Percentiles rank a stretch among this genome's conserved stretches.
Conservation (phyloP, 2,113 vertebrate genomes). For the Nyctereutes procyonoides region DNA sequence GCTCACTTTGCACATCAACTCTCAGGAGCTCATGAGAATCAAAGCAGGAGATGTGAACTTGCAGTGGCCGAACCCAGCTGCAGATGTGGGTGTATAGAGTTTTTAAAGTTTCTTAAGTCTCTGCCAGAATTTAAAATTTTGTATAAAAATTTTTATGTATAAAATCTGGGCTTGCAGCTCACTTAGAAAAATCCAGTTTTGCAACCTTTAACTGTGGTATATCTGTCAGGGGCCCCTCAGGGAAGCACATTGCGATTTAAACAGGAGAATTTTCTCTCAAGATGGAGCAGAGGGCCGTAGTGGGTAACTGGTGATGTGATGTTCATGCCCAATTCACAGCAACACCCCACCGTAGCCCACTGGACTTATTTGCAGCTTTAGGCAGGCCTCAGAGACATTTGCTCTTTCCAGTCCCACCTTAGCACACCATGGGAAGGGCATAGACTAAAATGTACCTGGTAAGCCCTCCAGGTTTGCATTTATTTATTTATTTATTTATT, state of each 20-base stretch:
- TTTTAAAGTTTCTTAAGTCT: neutral
- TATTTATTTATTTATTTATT: no score
- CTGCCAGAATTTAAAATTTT: neutral
- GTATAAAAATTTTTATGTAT: neutral
- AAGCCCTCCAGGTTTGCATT: neutral
- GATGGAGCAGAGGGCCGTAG: no score
- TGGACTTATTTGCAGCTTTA: neutral
- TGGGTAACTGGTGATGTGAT: fast-evolving
- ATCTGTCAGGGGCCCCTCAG: neutral
- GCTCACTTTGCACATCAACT: neutral
- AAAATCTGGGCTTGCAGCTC: neutral
- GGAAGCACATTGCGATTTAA: neutral
- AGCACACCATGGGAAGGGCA: neutral
- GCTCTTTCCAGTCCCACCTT: neutral
- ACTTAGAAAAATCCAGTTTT: neutral
- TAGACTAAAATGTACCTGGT: no score
- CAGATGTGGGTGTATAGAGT: no score
- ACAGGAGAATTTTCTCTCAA: neutral
- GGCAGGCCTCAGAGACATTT: neutral
- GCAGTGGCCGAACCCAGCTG: neutral
- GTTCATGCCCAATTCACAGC: fast-evolving
- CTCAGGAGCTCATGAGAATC: neutral
- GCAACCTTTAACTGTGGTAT: neutral
- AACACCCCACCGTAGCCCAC: neutral
- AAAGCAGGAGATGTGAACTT: neutral